Evolutionary conservation across 1,140 invertebrate species (phyloP), one percentile per base, ranked within the genome.

Genomic region (Aplysia californica): DNA sequence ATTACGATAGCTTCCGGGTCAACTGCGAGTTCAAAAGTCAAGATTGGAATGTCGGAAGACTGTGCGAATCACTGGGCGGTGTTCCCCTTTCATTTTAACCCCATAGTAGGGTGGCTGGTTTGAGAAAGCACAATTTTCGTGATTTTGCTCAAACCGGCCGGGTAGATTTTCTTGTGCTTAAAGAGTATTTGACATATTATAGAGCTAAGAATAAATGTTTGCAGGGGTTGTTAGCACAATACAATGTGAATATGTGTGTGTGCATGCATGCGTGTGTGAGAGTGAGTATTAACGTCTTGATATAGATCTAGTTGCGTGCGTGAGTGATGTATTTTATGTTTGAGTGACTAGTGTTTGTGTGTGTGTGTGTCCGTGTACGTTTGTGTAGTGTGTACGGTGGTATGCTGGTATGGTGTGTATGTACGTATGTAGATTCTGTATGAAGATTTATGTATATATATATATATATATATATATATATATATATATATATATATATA

Each of bases 1-100:
- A 50, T n/a, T 50, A 50, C n/a, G 44, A 50, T n/a, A 50, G 44
- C 44, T 50, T 50, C 44, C 44, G 44, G 44, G 10, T 15, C n/a
- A 15, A 50, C n/a, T n/a, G 10, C n/a, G 10, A 50, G n/a, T 50
- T 50, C 44, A 15, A 50, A 50, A 50, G n/a, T 50, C n/a, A 50
- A n/a, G n/a, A 50, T 15, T 15, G 10, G 44, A 10, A 50, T 50
- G 44, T 10, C 10, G n/a, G n/a, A 50, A 15, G 44, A 50, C 44
- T 50, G 10, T 50, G 44, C n/a, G 10, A 50, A 61, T 61, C 58
- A 31, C 6, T 31, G 10, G 58, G 29, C 58, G 58, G 29, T 61
- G 58, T 61, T 61, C 58, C 6, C 6, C 29, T 61, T 61, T 61
- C 58, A 61, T 61, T 61, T 61, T 61, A 61, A 26, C 58, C 29